phyloP scores from a whole-genome alignment of 2,113 vertebrate species.

The Ammospiza caudacuta region DNA sequence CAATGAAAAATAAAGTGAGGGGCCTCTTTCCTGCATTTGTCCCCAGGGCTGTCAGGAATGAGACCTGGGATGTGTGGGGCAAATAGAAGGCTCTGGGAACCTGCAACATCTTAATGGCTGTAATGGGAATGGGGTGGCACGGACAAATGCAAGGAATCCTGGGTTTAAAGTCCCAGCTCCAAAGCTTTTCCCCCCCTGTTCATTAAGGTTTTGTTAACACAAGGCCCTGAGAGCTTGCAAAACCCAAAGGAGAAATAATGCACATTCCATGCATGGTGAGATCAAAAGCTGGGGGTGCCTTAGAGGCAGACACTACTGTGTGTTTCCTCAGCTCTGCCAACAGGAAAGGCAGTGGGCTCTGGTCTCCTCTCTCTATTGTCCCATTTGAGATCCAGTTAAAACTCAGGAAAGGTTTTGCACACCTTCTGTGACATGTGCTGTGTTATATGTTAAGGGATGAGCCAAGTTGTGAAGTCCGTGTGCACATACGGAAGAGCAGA shows the following conservation, averaged over 20 bases:
- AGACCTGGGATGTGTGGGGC: neutral
- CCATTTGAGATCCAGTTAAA: neutral
- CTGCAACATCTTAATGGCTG: neutral
- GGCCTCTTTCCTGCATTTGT: neutral
- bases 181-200: neutral
- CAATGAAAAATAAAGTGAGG: neutral
- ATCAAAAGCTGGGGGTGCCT: neutral
- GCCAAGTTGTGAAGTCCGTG: accelerated
- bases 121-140: neutral
- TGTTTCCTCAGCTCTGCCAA: neutral
- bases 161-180: neutral
- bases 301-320: neutral
- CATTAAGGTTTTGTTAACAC: neutral
- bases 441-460: neutral
- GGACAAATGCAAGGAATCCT: neutral
- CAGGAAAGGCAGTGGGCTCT: neutral
- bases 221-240: neutral
- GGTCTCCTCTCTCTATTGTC: neutral
- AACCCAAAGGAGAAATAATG: neutral
- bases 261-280: neutral
- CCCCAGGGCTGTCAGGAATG: neutral
- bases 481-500: neutral
- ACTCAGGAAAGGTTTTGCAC: neutral
- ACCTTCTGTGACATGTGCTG: neutral
- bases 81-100: neutral